Evolutionary conservation across 2,113 vertebrate species (phyloP), one percentile per base, ranked within the genome.

Genomic region (Erpornis zantholeuca): DNA sequence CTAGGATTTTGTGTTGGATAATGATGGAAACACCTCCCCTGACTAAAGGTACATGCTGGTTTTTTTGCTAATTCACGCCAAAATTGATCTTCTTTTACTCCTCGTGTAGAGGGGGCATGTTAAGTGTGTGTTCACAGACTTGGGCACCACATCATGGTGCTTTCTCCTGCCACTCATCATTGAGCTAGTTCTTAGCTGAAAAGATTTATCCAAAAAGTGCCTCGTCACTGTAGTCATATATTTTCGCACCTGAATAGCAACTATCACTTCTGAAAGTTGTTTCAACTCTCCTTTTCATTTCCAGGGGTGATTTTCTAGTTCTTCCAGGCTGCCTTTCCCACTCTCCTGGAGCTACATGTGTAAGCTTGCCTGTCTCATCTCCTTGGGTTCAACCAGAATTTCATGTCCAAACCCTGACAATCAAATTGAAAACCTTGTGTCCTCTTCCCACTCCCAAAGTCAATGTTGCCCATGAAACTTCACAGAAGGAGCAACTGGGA

Each of bases 301-400:
- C 69, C 36, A 69, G 50, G 36, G 29, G 29, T 47, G 23, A 60
- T 82, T 82, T 95, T 69, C 75, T 40, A 53, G 60, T 63, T 90
- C n/a, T 63, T 78, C 77, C 47, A 73, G 36, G 21, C 18, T 47
- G 19, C 13, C 24, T 64, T 80, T 91, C 36, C 28, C 18, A 27
- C 31, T 35, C 24, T 68, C 22, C 1, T 2, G 36, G n/a, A 80
- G 24, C 42, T 20, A 50, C 3, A 6, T 0, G 0, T 56, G 17
- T 29, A 22, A 73, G 8, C 24, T 66, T 73, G 25, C n/a, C 7
- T 59, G 18, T 44, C 35, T 59, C 69, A n/a, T 22, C 56, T 65
- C 47, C 72, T 40, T 57, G 2, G 9, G 44, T 63, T 82, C 52
- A 75, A 50, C 33, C 20, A 60, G 70, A 79, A 75, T 72, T 47